Conservation (phyloP, 2,113 vertebrate genomes). For the Siniperca knerii region DNA sequence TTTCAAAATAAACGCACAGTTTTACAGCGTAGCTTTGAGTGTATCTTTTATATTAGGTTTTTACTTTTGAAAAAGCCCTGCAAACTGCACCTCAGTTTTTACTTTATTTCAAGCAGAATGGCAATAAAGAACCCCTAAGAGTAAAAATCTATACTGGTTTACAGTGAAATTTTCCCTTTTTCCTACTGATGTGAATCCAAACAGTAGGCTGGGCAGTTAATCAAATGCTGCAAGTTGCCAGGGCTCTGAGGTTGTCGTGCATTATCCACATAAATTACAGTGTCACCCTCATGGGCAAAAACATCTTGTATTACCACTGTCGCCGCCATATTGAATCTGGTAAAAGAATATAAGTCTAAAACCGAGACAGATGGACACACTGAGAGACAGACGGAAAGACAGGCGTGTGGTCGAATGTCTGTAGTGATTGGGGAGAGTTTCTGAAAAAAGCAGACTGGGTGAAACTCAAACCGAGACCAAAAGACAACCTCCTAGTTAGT, state of each 20-base stretch:
- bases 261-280: slow-evolving; percentile 62
- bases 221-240: slow-evolving; percentile 44
- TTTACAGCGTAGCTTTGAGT: slow-evolving; percentile 40
- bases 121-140: slow-evolving; percentile 18
- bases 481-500: slow-evolving; percentile 52
- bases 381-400: slow-evolving; percentile 47
- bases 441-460: slow-evolving; percentile 42
- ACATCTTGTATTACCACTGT: slow-evolving; percentile 61
- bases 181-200: slow-evolving; percentile 41
- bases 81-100: not conserved
- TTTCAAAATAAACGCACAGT: slow-evolving; percentile 53
- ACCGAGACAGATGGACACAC: slow-evolving; percentile 42
- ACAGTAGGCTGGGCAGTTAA: slow-evolving; percentile 50
- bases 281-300: slow-evolving; percentile 46
- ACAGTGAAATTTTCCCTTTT: slow-evolving; percentile 3
- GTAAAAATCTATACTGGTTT: slow-evolving; percentile 34
- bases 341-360: slow-evolving; percentile 60
- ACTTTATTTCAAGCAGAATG: slow-evolving; percentile 11
- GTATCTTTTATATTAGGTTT: slow-evolving; percentile 38
- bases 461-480: slow-evolving; percentile 61
- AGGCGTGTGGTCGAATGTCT: slow-evolving; percentile 64
- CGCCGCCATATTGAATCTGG: slow-evolving; percentile 51
- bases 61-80: slow-evolving; percentile 2
- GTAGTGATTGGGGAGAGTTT: slow-evolving; percentile 46
- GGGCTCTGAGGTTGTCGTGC: slow-evolving; percentile 24